phyloP scores from a whole-genome alignment of 2,797 vertebrate species.

The Amazonetta brasiliensis region DNA sequence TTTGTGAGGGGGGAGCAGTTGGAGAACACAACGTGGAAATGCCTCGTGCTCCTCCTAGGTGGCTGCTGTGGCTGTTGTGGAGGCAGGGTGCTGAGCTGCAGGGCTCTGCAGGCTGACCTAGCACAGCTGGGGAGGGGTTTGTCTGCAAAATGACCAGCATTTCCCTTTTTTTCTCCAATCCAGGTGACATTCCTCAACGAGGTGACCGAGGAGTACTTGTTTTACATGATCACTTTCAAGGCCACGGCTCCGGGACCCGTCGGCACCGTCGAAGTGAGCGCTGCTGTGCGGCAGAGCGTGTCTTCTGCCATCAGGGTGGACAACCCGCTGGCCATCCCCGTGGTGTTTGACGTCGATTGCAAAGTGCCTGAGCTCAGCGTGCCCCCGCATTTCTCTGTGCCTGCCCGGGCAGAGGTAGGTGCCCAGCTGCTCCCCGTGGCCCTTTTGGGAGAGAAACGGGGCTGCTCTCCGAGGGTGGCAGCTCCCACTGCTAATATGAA shows the following conservation, averaged over 20 bases:
- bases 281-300: constrained; percentile 77
- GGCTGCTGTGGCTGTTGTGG: fast-evolving
- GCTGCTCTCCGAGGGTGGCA: not conserved
- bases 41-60: not conserved
- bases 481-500: not conserved
- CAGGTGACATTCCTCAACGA: constrained; percentile 90
- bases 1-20: not conserved
- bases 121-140: not conserved
- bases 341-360: constrained; percentile 83
- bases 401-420: constrained; percentile 84
- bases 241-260: constrained; percentile 78
- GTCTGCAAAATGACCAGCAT: not conserved
- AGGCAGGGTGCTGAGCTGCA: not conserved
- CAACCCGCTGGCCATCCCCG: constrained; percentile 82
- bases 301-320: constrained; percentile 80
- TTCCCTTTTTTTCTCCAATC: not conserved
- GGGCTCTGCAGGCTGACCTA: not conserved
- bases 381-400: constrained; percentile 81
- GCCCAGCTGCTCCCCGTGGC: not conserved
- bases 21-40: not conserved
- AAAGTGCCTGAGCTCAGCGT: constrained; percentile 80
- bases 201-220: constrained; percentile 85
- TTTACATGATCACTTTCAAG: constrained; percentile 84
- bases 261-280: constrained; percentile 80
- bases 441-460: not conserved